Base-by-base conservation (phyloP, 2,888 invertebrate genomes). In the Chalcis sispes region DNA sequence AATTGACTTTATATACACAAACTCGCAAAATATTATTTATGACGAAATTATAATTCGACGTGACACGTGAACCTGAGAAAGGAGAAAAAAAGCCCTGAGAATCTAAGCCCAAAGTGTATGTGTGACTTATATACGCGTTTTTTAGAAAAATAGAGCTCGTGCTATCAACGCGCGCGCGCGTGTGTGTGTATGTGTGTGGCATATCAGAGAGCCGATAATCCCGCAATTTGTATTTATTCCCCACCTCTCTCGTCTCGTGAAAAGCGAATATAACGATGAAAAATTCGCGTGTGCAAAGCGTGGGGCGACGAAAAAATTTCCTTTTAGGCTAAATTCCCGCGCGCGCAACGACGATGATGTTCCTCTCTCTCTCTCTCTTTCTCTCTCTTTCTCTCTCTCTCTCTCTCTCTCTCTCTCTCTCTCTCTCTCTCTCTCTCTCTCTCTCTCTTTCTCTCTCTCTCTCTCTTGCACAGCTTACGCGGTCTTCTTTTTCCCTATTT, bases 171-270 rank as follows among this genome's bases (percentile, higher is more conserved):
- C n/a, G n/a, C n/a, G n/a, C n/a, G n/a, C n/a, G n/a, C n/a, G n/a
- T n/a, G n/a, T n/a, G n/a, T n/a, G n/a, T n/a, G 40, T 10, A 15
- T 81, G n/a, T 81, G 81, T 79, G 79, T 64, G 81, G 79, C 71
- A 79, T 83, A 81, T 84, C 83, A 80, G 82, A 85, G 82, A 82
- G 82, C 82, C 81, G 84, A 85, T 88, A 88, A 88, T 88, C 88
- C 87, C 48, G 86, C 88, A 88, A 88, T 88, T 88, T 88, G 88
- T 88, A 88, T 88, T 88, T 88, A 88, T 88, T 88, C 85, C 83
- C 85, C 79, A 79, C 82, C 81, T 42, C 54, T 32, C 40, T 32
- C 25, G 3, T 27, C 79, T 81, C 80, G 82, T 83, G 81, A 80
- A 83, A 79, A 77, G 79, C 77, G 78, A 74, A 46, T 77, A 82